Conservation (phyloP, 2,113 vertebrate genomes). For the Ceyx cyanopectus region DNA sequence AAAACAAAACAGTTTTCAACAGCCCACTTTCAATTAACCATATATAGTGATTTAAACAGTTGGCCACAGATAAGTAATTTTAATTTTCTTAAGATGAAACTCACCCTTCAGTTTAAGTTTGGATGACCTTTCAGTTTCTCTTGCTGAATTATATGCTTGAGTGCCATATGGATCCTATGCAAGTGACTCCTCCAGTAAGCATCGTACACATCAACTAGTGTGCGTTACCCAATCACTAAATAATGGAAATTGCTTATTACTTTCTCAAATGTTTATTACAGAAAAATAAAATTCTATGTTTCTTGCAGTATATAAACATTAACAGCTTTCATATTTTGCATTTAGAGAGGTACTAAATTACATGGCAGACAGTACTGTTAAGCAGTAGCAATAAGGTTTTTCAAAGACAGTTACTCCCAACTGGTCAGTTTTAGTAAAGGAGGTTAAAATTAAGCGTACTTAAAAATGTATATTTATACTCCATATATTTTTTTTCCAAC, state of each 20-base stretch:
- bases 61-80: neutral
- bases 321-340: neutral
- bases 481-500: neutral
- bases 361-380: neutral
- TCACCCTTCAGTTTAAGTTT: neutral
- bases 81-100: neutral
- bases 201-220: neutral
- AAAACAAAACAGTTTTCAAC: neutral
- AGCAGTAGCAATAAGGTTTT: neutral
- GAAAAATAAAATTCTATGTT: neutral
- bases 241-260: neutral
- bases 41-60: neutral
- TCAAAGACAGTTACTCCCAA: neutral
- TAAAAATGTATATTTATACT: neutral
- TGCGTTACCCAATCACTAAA: neutral
- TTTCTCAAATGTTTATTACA: neutral
- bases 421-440: neutral
- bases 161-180: neutral
- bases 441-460: neutral
- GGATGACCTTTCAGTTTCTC: constrained; percentile 5
- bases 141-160: neutral
- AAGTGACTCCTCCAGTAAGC: neutral
- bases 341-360: neutral
- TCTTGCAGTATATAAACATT: neutral
- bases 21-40: neutral